A percentile compares a stretch with the other conserved stretches of the same genome.
Conservation (phyloP, 2,888 invertebrate species). For the Ophion ventricosus region DNA sequence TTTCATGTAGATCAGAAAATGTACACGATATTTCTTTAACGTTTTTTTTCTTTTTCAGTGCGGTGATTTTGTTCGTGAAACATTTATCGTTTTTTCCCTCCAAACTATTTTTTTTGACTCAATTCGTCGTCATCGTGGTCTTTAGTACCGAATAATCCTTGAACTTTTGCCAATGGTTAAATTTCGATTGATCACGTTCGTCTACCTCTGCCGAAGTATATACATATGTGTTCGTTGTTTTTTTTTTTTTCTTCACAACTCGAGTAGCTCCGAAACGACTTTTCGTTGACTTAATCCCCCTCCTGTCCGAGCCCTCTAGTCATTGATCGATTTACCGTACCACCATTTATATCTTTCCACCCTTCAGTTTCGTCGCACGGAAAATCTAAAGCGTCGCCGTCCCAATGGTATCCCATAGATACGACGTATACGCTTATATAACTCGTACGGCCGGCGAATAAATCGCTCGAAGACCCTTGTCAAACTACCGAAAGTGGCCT, state of each 20-base stretch:
- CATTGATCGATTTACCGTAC: slow-evolving; percentile 36
- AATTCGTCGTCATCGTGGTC: background rate
- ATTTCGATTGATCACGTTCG: slow-evolving; percentile 27
- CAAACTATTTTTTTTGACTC: background rate
- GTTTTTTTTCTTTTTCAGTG: background rate
- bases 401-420: slow-evolving; percentile 32
- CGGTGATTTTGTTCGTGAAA: too few species aligned
- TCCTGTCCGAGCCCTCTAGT: background rate
- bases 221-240: too few species aligned
- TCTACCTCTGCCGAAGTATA: background rate
- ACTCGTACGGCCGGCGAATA: slow-evolving; percentile 10
- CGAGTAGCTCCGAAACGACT: slow-evolving; percentile 17
- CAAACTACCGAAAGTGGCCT: slow-evolving; percentile 32
- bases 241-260: slow-evolving; percentile 10
- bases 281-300: slow-evolving; percentile 24
- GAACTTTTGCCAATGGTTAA: slow-evolving; percentile 11
- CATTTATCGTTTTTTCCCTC: too few species aligned
- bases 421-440: slow-evolving; percentile 25
- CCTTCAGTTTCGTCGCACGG: slow-evolving; percentile 21
- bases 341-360: slow-evolving; percentile 31
- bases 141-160: slow-evolving; percentile 5
- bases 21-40: background rate
- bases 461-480: slow-evolving; percentile 32
- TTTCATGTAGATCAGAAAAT: background rate
- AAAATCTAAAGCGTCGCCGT: slow-evolving; percentile 42